Percentiles rank a stretch among this genome's conserved stretches.
phyloP scores from a whole-genome alignment of 2,113 vertebrate genomes.

The Pygoscelis adeliae region DNA sequence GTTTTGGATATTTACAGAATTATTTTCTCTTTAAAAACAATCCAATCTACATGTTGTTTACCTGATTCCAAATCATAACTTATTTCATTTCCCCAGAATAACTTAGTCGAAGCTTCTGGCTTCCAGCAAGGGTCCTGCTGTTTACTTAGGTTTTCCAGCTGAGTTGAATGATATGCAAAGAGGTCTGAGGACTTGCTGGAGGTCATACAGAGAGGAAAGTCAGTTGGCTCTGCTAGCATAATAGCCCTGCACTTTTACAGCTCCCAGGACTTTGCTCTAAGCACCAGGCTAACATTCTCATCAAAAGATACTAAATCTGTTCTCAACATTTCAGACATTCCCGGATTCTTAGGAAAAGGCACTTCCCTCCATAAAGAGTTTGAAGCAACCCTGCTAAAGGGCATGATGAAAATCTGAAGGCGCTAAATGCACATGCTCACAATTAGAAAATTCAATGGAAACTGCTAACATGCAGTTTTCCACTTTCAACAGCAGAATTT shows the following conservation, averaged over 20 bases:
- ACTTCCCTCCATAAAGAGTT: neutral
- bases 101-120: slow-evolving; percentile 7
- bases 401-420: neutral
- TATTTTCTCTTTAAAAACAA: slow-evolving; percentile 17
- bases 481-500: neutral
- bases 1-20: neutral
- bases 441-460: neutral
- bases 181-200: slow-evolving; percentile 47
- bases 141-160: slow-evolving; percentile 58
- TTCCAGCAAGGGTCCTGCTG: slow-evolving; percentile 54
- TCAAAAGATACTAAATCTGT: slow-evolving; percentile 37
- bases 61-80: neutral
- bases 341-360: neutral
- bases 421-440: neutral
- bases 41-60: neutral
- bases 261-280: slow-evolving; percentile 29
- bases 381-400: neutral
- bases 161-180: slow-evolving; percentile 41
- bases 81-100: slow-evolving; percentile 11
- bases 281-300: slow-evolving; percentile 36
- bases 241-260: slow-evolving; percentile 25
- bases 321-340: slow-evolving; percentile 17
- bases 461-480: neutral
- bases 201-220: slow-evolving; percentile 35
- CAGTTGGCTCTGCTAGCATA: neutral